Evolutionary conservation across 2,113 vertebrate species (phyloP).

Genomic region (Epinephelus fuscoguttatus): DNA sequence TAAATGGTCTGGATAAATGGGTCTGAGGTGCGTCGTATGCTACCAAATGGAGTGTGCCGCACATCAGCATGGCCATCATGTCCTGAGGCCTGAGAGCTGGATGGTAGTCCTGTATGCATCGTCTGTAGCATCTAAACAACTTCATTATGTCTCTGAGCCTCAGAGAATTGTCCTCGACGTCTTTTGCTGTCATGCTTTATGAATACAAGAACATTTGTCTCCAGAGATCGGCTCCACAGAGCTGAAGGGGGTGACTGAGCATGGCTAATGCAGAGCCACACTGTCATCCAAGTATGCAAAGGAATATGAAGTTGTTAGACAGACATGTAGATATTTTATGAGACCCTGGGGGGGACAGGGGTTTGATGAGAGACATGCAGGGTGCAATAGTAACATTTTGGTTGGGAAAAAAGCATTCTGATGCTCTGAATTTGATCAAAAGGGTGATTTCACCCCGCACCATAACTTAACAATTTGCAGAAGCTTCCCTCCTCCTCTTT

Average conservation of each 20-base stretch:
- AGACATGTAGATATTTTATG: conserved; percentile 20
- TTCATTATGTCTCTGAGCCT: conserved; percentile 56
- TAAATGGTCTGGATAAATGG: conserved; percentile 53
- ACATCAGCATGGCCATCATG: conserved; percentile 49
- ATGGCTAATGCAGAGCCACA: neutral
- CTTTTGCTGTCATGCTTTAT: conserved; percentile 37
- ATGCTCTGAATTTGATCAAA: conserved; percentile 21
- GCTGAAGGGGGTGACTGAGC: conserved; percentile 14
- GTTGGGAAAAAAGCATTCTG: neutral
- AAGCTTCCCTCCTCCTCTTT: conserved; percentile 4
- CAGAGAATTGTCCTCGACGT: neutral
- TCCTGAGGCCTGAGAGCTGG: conserved; percentile 50
- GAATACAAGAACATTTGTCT: conserved; percentile 41
- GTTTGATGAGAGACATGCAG: neutral
- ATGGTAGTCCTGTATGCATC: conserved; percentile 42
- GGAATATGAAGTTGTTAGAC: neutral
- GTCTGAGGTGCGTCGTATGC: conserved; percentile 37
- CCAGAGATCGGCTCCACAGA: neutral
- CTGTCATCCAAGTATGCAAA: conserved; percentile 24
- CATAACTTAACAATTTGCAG: conserved; percentile 5
- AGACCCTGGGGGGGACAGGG: conserved; percentile 3
- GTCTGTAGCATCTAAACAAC: conserved; percentile 65
- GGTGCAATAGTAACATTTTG: neutral
- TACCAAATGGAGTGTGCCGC: conserved; percentile 51
- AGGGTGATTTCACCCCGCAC: neutral